phyloP scores from a whole-genome alignment of 1,140 invertebrate species.

The Panagrolaimus sp. region DNA sequence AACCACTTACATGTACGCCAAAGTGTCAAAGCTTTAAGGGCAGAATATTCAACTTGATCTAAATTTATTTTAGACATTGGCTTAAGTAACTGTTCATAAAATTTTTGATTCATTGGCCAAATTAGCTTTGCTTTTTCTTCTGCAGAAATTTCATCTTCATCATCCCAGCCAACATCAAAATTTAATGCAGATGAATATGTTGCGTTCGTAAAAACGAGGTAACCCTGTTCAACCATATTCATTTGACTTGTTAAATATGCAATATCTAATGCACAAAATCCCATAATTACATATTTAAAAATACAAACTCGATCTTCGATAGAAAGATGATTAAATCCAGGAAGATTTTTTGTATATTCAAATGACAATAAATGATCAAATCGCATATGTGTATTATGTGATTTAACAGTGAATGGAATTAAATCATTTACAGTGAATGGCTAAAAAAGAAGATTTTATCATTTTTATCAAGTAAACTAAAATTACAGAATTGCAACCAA shows the following conservation, averaged over 20 bases:
- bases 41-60: neutral
- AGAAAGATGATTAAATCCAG: neutral
- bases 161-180: constrained; percentile 1
- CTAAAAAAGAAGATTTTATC: neutral
- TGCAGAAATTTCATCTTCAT: neutral
- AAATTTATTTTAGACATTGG: neutral
- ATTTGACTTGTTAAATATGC: constrained; percentile 5
- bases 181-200: neutral
- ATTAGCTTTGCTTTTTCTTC: neutral
- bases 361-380: neutral
- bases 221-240: neutral
- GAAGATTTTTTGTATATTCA: constrained; percentile 11
- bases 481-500: neutral
- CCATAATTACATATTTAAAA: neutral
- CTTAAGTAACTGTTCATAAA: constrained; percentile 1
- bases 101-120: neutral
- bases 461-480: neutral
- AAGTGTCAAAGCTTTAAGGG: neutral
- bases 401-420: neutral
- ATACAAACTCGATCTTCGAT: neutral
- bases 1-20: neutral
- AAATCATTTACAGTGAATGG: neutral
- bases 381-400: neutral
- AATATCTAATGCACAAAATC: constrained; percentile 9
- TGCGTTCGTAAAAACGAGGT: neutral